A percentile compares a stretch with the other conserved stretches of the same genome.
phyloP scores from a whole-genome alignment of 2,888 invertebrate species.

The Rhorus exstirpatorius region DNA sequence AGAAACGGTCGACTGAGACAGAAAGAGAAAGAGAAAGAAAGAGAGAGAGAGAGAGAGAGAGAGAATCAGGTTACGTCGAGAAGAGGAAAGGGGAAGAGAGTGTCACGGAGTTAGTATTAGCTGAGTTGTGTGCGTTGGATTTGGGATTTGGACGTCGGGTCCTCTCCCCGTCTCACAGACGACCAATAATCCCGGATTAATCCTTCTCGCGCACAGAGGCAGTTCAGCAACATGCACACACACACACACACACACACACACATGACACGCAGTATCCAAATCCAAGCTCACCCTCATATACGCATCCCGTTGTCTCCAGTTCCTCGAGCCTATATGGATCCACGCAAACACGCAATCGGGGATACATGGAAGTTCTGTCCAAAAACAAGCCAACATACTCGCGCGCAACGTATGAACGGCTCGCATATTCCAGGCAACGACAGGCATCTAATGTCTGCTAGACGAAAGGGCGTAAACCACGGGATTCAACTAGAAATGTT shows the following conservation, averaged over 20 bases:
- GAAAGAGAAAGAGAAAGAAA: conserved; percentile 36
- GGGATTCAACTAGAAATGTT: not conserved
- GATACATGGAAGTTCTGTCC: conserved; percentile 6
- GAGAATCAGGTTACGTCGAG: conserved; percentile 41
- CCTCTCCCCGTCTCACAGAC: conserved; percentile 76
- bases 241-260: conserved; percentile 52
- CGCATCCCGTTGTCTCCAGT: conserved; percentile 7
- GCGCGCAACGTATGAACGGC: not conserved
- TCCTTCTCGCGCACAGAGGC: conserved; percentile 76
- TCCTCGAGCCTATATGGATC: conserved; percentile 24
- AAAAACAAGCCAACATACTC: conserved; percentile 37
- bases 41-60: conserved; percentile 45
- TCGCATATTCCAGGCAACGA: not conserved
- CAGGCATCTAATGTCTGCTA: not conserved
- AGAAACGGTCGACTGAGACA: conserved; percentile 22
- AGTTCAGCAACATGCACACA: conserved; percentile 33
- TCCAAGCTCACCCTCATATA: conserved; percentile 32
- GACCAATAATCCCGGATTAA: conserved; percentile 84
- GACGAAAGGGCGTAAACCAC: conserved; percentile 14
- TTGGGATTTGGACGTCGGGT: conserved; percentile 83
- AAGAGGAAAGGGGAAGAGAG: conserved; percentile 40
- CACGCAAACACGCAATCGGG: conserved; percentile 36
- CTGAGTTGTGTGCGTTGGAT: conserved; percentile 85
- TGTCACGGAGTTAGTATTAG: conserved; percentile 80
- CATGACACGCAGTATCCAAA: conserved; percentile 23